Conservation (phyloP, 2,797 vertebrate species). For the Cottoperca gobio region DNA sequence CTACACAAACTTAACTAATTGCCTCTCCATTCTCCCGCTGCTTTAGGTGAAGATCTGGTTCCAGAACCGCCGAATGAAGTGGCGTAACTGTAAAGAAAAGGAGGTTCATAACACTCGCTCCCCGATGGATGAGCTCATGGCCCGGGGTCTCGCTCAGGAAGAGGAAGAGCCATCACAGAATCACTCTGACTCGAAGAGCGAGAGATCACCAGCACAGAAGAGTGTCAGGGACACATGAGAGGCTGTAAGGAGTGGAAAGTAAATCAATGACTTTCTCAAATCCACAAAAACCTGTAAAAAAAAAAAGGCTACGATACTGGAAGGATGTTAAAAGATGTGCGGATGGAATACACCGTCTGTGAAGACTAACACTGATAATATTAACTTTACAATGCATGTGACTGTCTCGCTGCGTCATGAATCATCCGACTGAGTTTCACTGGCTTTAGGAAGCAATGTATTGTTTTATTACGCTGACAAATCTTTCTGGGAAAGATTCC, state of each 20-base stretch:
- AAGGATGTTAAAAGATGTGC: background rate
- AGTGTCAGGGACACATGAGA: constrained; percentile 53
- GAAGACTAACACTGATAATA: constrained; percentile 49
- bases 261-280: constrained; percentile 39
- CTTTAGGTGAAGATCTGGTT: constrained; percentile 98
- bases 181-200: constrained; percentile 36
- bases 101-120: constrained; percentile 89
- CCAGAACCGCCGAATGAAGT: constrained; percentile 98
- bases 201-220: constrained; percentile 52
- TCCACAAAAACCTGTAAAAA: constrained; percentile 14
- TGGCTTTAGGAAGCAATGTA: constrained; percentile 47
- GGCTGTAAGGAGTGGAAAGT: constrained; percentile 2
- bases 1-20: background rate
- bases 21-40: constrained; percentile 17
- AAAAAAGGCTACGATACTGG: constrained; percentile 18
- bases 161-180: constrained; percentile 52
- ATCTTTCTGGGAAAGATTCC: constrained; percentile 55
- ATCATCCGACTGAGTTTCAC: constrained; percentile 27
- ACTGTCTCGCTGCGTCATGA: constrained; percentile 34
- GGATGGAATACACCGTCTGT: constrained; percentile 26
- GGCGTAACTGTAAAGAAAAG: constrained; percentile 98
- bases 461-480: constrained; percentile 39
- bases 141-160: constrained; percentile 67
- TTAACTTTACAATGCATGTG: constrained; percentile 20
- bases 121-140: constrained; percentile 87